phyloP scores from a whole-genome alignment of 2,113 vertebrate genomes.

The Herpailurus yagouaroundi region DNA sequence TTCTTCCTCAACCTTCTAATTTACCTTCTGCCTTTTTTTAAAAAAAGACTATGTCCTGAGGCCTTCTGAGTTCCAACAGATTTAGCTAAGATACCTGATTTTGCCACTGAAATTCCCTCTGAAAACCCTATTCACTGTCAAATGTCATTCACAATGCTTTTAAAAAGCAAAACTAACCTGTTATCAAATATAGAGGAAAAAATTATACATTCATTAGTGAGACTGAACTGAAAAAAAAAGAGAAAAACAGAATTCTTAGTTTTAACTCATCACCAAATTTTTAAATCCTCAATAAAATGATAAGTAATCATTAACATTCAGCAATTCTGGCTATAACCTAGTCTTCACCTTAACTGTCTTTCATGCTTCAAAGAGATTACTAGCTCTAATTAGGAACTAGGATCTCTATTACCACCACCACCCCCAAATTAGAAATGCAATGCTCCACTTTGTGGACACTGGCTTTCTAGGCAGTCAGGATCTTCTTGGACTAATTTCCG shows the following conservation, averaged over 20 bases:
- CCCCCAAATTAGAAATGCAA: neutral
- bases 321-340: neutral
- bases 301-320: neutral
- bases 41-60: neutral
- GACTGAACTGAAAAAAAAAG: neutral
- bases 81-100: neutral
- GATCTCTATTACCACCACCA: neutral
- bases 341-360: neutral
- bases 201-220: neutral
- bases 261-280: neutral
- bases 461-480: neutral
- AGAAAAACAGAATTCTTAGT: neutral
- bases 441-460: neutral
- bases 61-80: neutral
- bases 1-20: neutral
- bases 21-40: neutral
- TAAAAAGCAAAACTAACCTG: neutral
- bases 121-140: neutral
- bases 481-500: neutral
- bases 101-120: neutral
- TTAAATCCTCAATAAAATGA: neutral
- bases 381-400: neutral
- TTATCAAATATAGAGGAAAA: neutral
- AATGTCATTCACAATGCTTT: neutral
- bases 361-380: neutral